Evolutionary conservation across 1,140 invertebrate genomes (phyloP).

Genomic region (Marisa cornuarietis): DNA sequence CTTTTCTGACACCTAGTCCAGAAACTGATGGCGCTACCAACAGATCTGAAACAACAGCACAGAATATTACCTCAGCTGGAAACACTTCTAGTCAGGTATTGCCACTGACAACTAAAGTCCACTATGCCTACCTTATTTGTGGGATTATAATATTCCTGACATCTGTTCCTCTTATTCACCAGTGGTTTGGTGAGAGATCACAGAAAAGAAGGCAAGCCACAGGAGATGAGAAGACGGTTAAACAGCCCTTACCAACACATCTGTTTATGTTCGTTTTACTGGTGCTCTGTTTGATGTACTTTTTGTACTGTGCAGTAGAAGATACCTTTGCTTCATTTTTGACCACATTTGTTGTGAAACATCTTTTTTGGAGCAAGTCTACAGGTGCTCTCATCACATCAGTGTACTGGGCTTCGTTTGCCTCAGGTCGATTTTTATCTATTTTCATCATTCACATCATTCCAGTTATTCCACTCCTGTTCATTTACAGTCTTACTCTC

Average conservation of each 20-base stretch:
- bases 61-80: not conserved
- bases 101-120: constrained; percentile 10
- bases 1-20: constrained; percentile 34
- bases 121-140: constrained; percentile 19
- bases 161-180: constrained; percentile 17
- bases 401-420: constrained; percentile 38
- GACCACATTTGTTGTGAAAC: constrained; percentile 35
- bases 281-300: constrained; percentile 16
- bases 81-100: not conserved
- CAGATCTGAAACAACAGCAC: not conserved
- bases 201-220: not conserved
- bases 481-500: too few species aligned
- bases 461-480: too few species aligned
- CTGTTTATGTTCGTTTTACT: constrained; percentile 10
- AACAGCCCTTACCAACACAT: constrained; percentile 5
- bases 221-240: not conserved
- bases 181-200: not conserved
- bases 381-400: constrained; percentile 35
- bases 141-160: constrained; percentile 1
- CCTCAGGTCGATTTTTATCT: constrained; percentile 31
- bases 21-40: not conserved
- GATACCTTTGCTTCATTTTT: constrained; percentile 40
- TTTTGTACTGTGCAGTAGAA: constrained; percentile 40
- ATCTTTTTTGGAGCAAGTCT: constrained; percentile 35
- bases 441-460: constrained; percentile 36